Evolutionary conservation across 1,140 invertebrate genomes (phyloP), one percentile per base, ranked within the genome.

Genomic region (Octopus bimaculoides): DNA sequence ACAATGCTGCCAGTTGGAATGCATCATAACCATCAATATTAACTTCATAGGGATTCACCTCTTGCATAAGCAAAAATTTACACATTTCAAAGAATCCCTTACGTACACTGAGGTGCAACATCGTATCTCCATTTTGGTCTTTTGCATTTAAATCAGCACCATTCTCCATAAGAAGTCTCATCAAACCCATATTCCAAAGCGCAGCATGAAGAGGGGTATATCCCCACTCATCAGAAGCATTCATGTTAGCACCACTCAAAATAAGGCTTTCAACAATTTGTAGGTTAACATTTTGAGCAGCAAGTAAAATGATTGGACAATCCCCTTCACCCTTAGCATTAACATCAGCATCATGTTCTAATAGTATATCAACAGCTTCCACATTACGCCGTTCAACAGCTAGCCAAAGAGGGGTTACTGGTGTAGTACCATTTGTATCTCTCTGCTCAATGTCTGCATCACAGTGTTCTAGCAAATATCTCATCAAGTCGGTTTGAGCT

Each of bases 51-150:
- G 66, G 66, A 81, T 78, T 90, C 0, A 96, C 96, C 5, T 82
- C 84, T 12, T 83, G 79, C 8, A 80, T 76, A 56, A 86, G 73
- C 9, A 98, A 90, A 54, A 96, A 90, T 75, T 94, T 92, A 71
- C 97, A 95, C 55, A 96, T 94, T 75, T 93, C 93, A 54, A 93
- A 92, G 83, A 97, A 94, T 5, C 96, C 96, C 87, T 97, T 94
- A 95, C 96, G 97, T 78, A 95, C 95, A n/a, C 96, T 96, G 53
- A 95, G 96, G 90, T 97, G 96, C 77, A 97, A 88, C 5, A 96
- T 94, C 0, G 95, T 97, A 73, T 96, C 91, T 73, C 93, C 93
- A 87, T 97, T 96, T 83, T 94, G 93, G 88, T 98, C 96, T 79
- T 94, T 93, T 0, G 95, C 95, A 87, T 97, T 95, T 1, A 97